Conservation (phyloP, 2,797 vertebrate species). For the Strix occidentalis region DNA sequence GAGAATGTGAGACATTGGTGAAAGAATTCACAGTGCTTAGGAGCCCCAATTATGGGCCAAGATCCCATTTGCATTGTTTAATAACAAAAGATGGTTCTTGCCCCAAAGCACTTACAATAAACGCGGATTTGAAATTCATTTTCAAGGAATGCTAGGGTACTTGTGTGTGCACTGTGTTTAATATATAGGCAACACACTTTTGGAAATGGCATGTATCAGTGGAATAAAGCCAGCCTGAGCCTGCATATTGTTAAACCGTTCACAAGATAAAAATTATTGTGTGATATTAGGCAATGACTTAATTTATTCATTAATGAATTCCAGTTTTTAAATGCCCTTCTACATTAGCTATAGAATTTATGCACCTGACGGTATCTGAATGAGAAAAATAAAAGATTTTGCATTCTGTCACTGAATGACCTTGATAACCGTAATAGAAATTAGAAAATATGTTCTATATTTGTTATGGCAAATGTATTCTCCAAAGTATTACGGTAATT, state of each 20-base stretch:
- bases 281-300: slow-evolving; percentile 40
- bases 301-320: slow-evolving; percentile 49
- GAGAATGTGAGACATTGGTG: slow-evolving; percentile 53
- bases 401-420: slow-evolving; percentile 38
- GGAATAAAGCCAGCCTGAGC: slow-evolving; percentile 41
- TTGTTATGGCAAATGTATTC: slow-evolving; percentile 29
- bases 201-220: slow-evolving; percentile 41
- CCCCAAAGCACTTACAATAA: slow-evolving; percentile 32
- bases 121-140: slow-evolving; percentile 63
- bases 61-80: slow-evolving; percentile 58
- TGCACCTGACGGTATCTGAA: slow-evolving; percentile 21
- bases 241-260: slow-evolving; percentile 7
- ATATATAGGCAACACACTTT: slow-evolving; percentile 40
- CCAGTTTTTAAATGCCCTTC: slow-evolving; percentile 37
- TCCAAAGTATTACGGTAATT: slow-evolving; percentile 46
- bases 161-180: slow-evolving; percentile 38
- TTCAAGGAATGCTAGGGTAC: slow-evolving; percentile 46
- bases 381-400: slow-evolving; percentile 38
- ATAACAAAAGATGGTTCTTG: slow-evolving; percentile 60
- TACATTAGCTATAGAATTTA: slow-evolving; percentile 19
- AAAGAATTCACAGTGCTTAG: slow-evolving; percentile 62
- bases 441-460: slow-evolving; percentile 45
- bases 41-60: slow-evolving; percentile 54
- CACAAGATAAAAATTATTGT: slow-evolving; percentile 51
- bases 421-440: slow-evolving; percentile 47